Evolutionary conservation across 1,140 invertebrate genomes (phyloP).

Genomic region (Thaumetopoea pityocampa): DNA sequence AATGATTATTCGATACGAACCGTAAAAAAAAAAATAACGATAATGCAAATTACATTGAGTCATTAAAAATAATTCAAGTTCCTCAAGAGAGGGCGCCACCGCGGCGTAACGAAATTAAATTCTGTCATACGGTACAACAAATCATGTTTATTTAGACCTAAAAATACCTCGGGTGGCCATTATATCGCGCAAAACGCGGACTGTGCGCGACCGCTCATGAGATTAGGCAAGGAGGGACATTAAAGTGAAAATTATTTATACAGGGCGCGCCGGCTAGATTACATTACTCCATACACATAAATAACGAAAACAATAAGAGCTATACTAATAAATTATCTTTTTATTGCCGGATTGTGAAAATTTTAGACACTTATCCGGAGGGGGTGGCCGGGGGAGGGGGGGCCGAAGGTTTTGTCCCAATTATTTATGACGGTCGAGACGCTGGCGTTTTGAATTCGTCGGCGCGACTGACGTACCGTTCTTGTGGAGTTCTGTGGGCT

Average conservation of each 20-base stretch:
- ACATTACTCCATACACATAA: conserved; percentile 75
- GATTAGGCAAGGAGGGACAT: conserved; percentile 74
- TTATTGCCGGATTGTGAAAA: conserved; percentile 76
- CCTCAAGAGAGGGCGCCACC: conserved; percentile 34
- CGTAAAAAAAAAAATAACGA: conserved; percentile 38
- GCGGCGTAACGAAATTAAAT: conserved; percentile 64
- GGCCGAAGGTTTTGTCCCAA: conserved; percentile 62
- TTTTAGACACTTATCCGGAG: conserved; percentile 74
- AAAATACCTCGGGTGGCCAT: conserved; percentile 72
- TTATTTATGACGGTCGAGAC: conserved; percentile 72
- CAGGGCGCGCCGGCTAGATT: conserved; percentile 69
- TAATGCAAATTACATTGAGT: conserved; percentile 48
- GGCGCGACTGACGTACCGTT: conserved; percentile 54
- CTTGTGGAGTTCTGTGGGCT: conserved; percentile 46
- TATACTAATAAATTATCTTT: conserved; percentile 76
- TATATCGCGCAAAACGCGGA: conserved; percentile 54
- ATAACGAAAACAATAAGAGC: conserved; percentile 76
- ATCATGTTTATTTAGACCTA: conserved; percentile 75
- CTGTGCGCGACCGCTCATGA: conserved; percentile 52
- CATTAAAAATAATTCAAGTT: conserved; percentile 70
- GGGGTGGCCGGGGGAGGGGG: conserved; percentile 24
- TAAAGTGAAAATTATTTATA: conserved; percentile 75
- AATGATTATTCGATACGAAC: no score
- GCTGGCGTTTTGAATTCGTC: conserved; percentile 63
- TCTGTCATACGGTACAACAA: conserved; percentile 68